Percentiles rank a stretch among this genome's conserved stretches.
Evolutionary conservation across 92 coral and sea anemone species (phyloP).

Genomic region (Zoanthus sansibaricus): DNA sequence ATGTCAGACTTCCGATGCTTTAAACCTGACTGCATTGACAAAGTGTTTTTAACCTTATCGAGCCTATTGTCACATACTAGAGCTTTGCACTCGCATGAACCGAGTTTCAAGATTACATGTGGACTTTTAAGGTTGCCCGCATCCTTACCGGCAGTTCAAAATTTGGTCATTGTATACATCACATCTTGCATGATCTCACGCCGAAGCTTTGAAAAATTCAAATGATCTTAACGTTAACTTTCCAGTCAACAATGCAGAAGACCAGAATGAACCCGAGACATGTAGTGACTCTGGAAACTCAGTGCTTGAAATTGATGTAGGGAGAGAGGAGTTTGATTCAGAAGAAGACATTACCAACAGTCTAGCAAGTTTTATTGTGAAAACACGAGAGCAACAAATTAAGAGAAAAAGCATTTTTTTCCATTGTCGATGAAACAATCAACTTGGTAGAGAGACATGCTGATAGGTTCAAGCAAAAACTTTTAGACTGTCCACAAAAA

Average conservation of each 20-base stretch:
- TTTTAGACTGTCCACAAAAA: background rate
- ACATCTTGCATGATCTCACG: background rate
- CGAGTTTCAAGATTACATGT: background rate
- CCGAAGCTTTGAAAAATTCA: background rate
- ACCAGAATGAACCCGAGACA: background rate
- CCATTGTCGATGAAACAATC: background rate
- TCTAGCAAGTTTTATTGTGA: background rate
- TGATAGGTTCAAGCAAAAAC: background rate
- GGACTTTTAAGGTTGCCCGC: background rate
- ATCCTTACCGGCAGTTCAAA: background rate
- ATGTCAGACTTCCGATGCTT: background rate
- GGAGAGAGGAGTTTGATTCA: background rate
- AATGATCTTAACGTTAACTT: background rate
- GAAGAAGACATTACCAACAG: background rate
- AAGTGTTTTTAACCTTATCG: background rate
- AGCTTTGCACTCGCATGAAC: constrained; percentile 3
- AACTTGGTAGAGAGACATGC: background rate
- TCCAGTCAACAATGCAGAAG: background rate
- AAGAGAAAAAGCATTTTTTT: background rate
- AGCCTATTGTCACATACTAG: background rate
- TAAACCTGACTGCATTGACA: background rate
- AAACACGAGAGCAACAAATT: background rate
- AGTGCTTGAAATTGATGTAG: background rate
- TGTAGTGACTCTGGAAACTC: background rate
- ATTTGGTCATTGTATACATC: background rate